Evolutionary conservation across 2,797 vertebrate species (phyloP), one percentile per base, ranked within the genome.

Genomic region (Sparidentex hasta): DNA sequence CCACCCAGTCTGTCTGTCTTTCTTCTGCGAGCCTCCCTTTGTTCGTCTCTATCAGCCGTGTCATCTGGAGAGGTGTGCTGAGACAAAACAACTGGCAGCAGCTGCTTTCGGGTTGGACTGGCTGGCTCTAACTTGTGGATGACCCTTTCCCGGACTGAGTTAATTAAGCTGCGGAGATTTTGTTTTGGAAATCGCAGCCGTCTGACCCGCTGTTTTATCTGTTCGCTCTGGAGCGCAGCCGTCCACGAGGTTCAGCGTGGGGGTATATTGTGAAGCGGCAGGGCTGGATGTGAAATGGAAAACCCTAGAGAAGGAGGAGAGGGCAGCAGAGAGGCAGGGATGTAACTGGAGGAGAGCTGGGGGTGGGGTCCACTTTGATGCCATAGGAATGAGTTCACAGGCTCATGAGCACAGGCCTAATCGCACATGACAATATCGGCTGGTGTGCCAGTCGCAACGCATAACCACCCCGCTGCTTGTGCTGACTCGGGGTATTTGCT

Each of bases 351-450:
- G 80, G 68, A 69, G 82, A 77, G 87, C 50, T 43, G 72, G 84
- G 81, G 83, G 81, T 41, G 78, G 81, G 70, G 70, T 74, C 81
- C 88, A 92, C 87, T 93, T 86, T 84, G 87, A 93, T 91, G 92
- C 93, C 93, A 88, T 63, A 92, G 91, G 91, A 94, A 91, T 92
- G 88, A 92, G 85, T 94, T 95, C 93, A 94, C 93, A 91, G 92
- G 86, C 92, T 92, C 87, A 76, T 92, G 90, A 94, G 90, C 92
- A 81, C 80, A 84, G 86, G 81, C 82, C 89, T 95, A 94, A 95
- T 94, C 90, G 83, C 88, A 94, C 90, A 92, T 95, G 95, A 95
- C 95, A 95, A 93, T 93, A 90, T 91, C 76, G 89, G 94, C 93
- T 93, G 93, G 93, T 95, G 94, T 92, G 91, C 93, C 94, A 94